Conservation (phyloP, 2,888 invertebrate species). For the Polydrusus cervinus region DNA sequence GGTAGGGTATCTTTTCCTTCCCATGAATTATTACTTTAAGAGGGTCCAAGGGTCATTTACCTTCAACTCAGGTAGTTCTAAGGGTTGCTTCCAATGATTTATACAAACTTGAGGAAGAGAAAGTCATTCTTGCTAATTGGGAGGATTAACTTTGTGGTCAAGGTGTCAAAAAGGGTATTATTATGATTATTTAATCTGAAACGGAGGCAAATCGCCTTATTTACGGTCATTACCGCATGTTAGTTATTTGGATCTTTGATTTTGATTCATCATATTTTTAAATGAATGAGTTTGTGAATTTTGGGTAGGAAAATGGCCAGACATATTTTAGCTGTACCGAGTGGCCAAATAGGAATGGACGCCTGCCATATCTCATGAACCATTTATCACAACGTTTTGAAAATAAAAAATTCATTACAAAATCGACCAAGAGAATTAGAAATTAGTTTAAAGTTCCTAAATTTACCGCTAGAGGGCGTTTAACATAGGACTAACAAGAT, state of each 20-base stretch:
- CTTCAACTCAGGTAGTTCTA: constrained; percentile 41
- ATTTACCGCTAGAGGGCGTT: no score
- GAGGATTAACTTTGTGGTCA: constrained; percentile 42
- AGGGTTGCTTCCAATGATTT: constrained; percentile 40
- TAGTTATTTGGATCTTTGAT: constrained; percentile 32
- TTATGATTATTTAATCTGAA: constrained; percentile 46
- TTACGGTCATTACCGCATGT: constrained; percentile 41
- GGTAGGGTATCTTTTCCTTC: neutral
- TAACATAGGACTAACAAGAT: no score
- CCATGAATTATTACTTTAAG: no score
- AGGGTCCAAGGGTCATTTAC: constrained; percentile 36
- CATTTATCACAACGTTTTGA: no score
- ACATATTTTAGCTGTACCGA: no score
- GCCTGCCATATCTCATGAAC: no score
- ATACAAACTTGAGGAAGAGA: constrained; percentile 35
- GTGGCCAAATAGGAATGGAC: no score
- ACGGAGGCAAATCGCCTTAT: constrained; percentile 47
- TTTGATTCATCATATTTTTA: constrained; percentile 48
- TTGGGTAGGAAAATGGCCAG: neutral
- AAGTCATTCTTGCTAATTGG: constrained; percentile 51
- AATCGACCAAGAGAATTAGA: no score
- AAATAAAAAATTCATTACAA: no score
- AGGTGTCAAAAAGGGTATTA: constrained; percentile 51
- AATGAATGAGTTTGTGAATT: constrained; percentile 23
- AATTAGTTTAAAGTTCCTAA: no score